These are phyloP conservation scores for Meda fulgida DNA, from an alignment of 2,797 vertebrate species.

Conservation along the genomic window DNA sequence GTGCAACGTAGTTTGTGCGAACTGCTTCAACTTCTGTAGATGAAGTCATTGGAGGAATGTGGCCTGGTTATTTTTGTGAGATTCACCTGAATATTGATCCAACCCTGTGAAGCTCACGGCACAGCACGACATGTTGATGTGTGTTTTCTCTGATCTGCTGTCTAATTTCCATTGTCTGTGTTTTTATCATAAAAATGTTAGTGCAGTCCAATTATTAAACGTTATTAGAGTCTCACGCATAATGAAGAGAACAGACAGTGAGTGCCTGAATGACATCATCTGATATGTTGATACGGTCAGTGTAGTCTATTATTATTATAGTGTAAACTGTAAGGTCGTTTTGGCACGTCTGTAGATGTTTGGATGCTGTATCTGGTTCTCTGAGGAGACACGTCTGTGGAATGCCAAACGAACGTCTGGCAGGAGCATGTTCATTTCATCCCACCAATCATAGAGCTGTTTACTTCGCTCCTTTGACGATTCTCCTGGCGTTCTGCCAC, in stretches of 20 bases:
- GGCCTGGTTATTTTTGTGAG: slow-evolving; percentile 1
- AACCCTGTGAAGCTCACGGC: background rate
- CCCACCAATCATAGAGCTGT: slow-evolving; percentile 33
- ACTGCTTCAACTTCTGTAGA: background rate
- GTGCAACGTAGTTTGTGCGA: background rate
- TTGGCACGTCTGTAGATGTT: slow-evolving; percentile 31
- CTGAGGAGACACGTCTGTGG: slow-evolving; percentile 4
- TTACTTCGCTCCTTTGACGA: slow-evolving; percentile 19
- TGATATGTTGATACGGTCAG: background rate
- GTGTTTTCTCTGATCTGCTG: background rate
- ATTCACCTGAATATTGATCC: background rate
- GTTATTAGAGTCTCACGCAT: background rate
- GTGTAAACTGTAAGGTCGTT: slow-evolving; percentile 32
- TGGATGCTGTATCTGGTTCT: slow-evolving; percentile 39
- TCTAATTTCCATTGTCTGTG: background rate
- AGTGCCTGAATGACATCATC: background rate
- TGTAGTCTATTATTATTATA: slow-evolving; percentile 13
- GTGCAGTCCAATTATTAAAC: background rate
- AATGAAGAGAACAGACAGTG: background rate
- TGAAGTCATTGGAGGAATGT: background rate
- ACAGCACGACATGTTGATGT: background rate
- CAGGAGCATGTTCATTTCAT: slow-evolving; percentile 37
- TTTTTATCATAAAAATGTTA: background rate
- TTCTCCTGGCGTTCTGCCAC: slow-evolving; percentile 17
- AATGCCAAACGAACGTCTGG: slow-evolving; percentile 36